These are phyloP conservation scores for Yasuhikotakia modesta DNA, from an alignment of 2,797 vertebrate genomes.

Conservation along the genomic window DNA sequence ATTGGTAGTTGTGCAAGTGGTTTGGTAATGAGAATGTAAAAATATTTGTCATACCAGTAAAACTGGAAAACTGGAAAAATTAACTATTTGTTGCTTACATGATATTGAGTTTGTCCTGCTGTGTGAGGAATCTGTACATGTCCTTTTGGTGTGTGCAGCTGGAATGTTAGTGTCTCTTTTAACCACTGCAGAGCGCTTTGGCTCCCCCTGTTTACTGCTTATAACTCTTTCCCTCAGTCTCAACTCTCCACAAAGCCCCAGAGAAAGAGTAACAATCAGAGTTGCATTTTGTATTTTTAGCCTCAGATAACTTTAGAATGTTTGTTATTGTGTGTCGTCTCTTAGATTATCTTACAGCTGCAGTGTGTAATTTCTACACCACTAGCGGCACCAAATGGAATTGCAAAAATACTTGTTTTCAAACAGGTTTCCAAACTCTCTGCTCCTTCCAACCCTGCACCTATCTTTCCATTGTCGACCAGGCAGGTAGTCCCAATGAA, in stretches of 20 bases:
- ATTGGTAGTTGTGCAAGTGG: not conserved
- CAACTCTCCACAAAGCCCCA: not conserved
- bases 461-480: too few relatives aligned
- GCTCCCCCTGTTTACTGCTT: slow-evolving; percentile 14
- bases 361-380: not conserved
- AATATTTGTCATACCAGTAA: not conserved
- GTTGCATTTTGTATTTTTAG: too few relatives aligned
- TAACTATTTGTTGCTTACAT: not conserved
- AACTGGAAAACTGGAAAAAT: not conserved
- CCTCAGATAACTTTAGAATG: not conserved
- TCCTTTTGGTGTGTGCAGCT: slow-evolving; percentile 21
- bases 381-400: not conserved
- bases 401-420: not conserved
- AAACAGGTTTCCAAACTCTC: too few relatives aligned
- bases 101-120: not conserved
- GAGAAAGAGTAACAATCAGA: not conserved
- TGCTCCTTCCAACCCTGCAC: too few relatives aligned
- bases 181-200: slow-evolving; percentile 12
- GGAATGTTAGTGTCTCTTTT: not conserved
- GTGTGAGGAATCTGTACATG: slow-evolving; percentile 11
- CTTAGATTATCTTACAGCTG: not conserved
- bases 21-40: not conserved
- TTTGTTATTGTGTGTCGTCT: not conserved
- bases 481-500: too few relatives aligned
- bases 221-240: not conserved